Base-by-base conservation (phyloP, 2,797 vertebrate species). In the Enteromius anoplus region DNA sequence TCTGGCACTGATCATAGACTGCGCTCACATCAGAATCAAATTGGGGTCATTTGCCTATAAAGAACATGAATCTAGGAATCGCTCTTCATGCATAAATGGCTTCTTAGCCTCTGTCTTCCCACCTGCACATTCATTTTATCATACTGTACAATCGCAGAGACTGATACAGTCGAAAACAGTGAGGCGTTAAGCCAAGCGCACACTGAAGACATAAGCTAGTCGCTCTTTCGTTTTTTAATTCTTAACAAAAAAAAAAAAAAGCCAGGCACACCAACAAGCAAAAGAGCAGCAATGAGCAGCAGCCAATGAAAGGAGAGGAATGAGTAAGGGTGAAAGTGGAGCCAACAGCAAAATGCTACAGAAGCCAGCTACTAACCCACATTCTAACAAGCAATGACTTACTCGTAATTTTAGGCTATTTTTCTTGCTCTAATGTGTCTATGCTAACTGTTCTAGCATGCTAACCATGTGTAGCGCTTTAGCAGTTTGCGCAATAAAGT, bases 31-130 rank as follows among this genome's bases (percentile, higher is more conserved):
- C 92, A 90, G 89, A 68, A 84, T 29, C 26, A 85, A 88, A 94
- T 94, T 91, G 94, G 91, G 94, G 94, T 95, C 93, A 94, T 94
- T 93, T 92, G 92, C 92, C 91, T 94, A 92, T 91, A 94, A 89
- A 90, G 89, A 85, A 90, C 76, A 88, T 80, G 81, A 92, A 92
- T 93, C 93, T 85, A 88, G 90, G 92, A 92, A 87, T 78, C 32
- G 91, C 87, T 92, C 92, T 93, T 95, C 94, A 94, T 94, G 92
- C 91, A 92, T 84, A 91, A 89, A 91, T 89, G 83, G 14, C 80
- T 73, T 29, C 58, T 82, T 68, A 75, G 70, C 84, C 42, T 72
- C 55, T 55, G 60, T 82, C 51, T 80, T 71, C 12, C 51, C 12
- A 72, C 21, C 42, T 60, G 53, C 11, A 23, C 17, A 14, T 47